These are phyloP conservation scores for Nycticebus coucang DNA, from an alignment of 2,113 vertebrate species.

Conservation along the genomic window DNA sequence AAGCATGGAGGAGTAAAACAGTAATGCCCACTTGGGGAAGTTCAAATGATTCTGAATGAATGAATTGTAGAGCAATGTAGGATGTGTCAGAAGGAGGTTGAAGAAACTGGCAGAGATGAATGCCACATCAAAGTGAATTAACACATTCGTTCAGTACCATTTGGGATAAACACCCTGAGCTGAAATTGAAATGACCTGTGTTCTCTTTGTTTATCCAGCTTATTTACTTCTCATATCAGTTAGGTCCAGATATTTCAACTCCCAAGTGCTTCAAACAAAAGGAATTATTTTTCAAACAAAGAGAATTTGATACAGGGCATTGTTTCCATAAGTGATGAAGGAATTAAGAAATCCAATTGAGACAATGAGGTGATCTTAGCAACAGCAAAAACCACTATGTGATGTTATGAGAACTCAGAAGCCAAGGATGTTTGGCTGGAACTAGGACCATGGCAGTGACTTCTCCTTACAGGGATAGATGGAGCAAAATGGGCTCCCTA, in stretches of 20 bases:
- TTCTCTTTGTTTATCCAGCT: neutral
- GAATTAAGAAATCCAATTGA: slow-evolving; percentile 16
- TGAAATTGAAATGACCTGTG: neutral
- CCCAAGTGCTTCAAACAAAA: slow-evolving; percentile 44
- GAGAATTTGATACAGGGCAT: slow-evolving; percentile 1
- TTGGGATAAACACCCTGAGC: neutral
- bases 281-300: slow-evolving; percentile 31
- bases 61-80: neutral
- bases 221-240: slow-evolving; percentile 15
- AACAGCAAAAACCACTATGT: neutral
- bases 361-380: neutral
- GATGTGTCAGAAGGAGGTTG: neutral
- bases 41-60: neutral
- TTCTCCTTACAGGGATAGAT: neutral
- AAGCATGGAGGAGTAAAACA: neutral
- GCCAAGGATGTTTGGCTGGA: neutral
- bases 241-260: slow-evolving; percentile 25
- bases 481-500: neutral
- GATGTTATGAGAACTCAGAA: neutral
- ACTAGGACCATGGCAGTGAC: neutral
- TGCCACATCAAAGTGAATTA: neutral
- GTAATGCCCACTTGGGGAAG: neutral
- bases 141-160: neutral
- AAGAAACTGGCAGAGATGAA: neutral
- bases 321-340: neutral